Percentiles rank a stretch among this genome's conserved stretches.
These are phyloP conservation scores for Megalopta genalis DNA, from an alignment of 1,140 invertebrate genomes.

Conservation along the genomic window DNA sequence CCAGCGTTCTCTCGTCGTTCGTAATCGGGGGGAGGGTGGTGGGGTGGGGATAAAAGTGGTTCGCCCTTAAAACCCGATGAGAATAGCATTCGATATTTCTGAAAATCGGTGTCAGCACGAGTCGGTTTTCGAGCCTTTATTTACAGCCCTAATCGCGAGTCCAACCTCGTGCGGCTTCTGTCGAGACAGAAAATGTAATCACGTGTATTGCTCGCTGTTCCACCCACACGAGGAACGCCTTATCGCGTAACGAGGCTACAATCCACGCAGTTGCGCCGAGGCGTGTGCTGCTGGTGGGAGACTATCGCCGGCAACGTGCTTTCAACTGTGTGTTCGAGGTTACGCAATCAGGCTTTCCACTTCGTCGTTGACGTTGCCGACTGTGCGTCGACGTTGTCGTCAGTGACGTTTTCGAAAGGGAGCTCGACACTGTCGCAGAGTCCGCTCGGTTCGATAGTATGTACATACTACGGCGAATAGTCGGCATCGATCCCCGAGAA, in stretches of 20 bases:
- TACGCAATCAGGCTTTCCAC: constrained; percentile 64
- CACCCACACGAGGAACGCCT: constrained; percentile 45
- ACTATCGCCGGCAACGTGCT: constrained; percentile 57
- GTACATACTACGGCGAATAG: constrained; percentile 39
- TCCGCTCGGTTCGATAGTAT: constrained; percentile 59
- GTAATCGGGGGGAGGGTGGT: no score
- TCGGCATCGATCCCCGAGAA: constrained; percentile 58
- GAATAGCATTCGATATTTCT: no score
- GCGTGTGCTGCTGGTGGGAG: constrained; percentile 27
- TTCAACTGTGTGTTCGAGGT: constrained; percentile 58
- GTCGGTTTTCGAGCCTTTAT: no score
- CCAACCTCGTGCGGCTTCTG: constrained; percentile 33
- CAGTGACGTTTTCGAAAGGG: constrained; percentile 43
- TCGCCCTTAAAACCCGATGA: no score
- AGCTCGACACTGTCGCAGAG: constrained; percentile 49
- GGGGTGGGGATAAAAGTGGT: no score
- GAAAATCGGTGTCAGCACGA: no score
- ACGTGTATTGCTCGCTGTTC: constrained; percentile 46
- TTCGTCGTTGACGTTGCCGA: constrained; percentile 49
- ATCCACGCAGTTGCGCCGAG: constrained; percentile 42
- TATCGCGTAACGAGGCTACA: constrained; percentile 50
- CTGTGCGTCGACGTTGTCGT: constrained; percentile 35
- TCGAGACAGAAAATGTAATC: constrained; percentile 43
- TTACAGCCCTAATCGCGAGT: no score
- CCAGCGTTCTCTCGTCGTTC: no score